phyloP scores from a whole-genome alignment of 2,888 invertebrate genomes.

The Norana najaformis region DNA sequence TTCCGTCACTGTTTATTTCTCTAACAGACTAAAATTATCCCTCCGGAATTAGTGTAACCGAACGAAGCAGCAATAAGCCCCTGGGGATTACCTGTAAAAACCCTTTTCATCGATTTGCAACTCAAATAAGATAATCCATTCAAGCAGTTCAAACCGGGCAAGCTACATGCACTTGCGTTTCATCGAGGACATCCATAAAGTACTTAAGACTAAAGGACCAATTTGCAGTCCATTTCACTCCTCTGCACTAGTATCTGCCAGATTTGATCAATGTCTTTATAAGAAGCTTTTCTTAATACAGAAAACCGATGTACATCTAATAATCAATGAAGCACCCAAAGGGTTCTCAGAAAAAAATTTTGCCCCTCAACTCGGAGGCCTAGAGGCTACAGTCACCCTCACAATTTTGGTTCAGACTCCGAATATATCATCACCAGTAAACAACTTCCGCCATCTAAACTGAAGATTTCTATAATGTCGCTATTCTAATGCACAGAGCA shows the following conservation, averaged over 20 bases:
- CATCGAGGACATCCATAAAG: not conserved
- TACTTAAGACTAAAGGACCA: not conserved
- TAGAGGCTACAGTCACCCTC: no score
- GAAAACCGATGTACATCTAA: not conserved
- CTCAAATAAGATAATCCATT: not conserved
- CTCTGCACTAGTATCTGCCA: not conserved
- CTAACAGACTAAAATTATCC: constrained; percentile 9
- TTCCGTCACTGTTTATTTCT: not conserved
- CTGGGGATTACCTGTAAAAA: not conserved
- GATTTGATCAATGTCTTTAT: not conserved
- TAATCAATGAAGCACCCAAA: not conserved
- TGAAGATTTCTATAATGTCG: no score
- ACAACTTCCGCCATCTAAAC: no score
- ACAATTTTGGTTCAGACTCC: no score
- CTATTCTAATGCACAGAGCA: no score
- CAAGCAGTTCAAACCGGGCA: no score
- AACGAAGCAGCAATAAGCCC: not conserved
- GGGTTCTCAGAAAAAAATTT: no score
- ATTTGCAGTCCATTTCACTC: not conserved
- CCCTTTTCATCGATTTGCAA: not conserved
- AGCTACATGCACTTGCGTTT: not conserved
- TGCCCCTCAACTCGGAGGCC: no score
- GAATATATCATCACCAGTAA: no score
- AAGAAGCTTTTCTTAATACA: not conserved
- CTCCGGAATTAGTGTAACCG: not conserved